Conservation (phyloP, 2,797 vertebrate genomes). For the Liparis tanakae region DNA sequence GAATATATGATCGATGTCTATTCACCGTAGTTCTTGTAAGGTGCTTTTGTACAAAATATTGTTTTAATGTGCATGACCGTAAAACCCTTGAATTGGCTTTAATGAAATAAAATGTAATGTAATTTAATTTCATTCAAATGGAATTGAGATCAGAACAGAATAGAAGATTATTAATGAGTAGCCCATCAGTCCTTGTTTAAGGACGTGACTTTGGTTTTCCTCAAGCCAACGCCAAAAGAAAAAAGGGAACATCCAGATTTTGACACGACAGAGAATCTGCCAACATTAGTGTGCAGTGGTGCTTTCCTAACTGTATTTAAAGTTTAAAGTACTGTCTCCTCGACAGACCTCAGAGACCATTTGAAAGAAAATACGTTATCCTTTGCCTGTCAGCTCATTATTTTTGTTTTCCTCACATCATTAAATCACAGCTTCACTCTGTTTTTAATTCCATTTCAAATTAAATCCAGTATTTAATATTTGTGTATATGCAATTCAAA, state of each 20-base stretch:
- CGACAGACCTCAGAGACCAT: conserved; percentile 32
- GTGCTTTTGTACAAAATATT: neutral
- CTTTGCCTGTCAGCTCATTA: conserved; percentile 45
- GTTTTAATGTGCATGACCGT: neutral
- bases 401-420: conserved; percentile 40
- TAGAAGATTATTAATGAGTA: conserved; percentile 25
- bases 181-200: conserved; percentile 36
- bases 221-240: conserved; percentile 38
- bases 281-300: conserved; percentile 45
- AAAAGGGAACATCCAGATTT: conserved; percentile 42
- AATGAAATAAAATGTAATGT: neutral
- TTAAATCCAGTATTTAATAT: conserved; percentile 8
- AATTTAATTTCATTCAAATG: neutral
- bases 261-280: conserved; percentile 49
- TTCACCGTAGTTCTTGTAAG: neutral
- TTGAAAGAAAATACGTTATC: conserved; percentile 41
- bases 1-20: neutral
- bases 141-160: neutral
- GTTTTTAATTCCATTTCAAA: conserved; percentile 8
- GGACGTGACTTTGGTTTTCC: conserved; percentile 42
- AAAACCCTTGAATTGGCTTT: neutral
- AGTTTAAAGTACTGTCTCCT: conserved; percentile 46
- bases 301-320: conserved; percentile 49
- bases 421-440: conserved; percentile 18
- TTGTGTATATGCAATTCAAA: conserved; percentile 21